A percentile compares a stretch with the other conserved stretches of the same genome.
Evolutionary conservation across 2,113 vertebrate species (phyloP).

Genomic region (Epinephelus moara): DNA sequence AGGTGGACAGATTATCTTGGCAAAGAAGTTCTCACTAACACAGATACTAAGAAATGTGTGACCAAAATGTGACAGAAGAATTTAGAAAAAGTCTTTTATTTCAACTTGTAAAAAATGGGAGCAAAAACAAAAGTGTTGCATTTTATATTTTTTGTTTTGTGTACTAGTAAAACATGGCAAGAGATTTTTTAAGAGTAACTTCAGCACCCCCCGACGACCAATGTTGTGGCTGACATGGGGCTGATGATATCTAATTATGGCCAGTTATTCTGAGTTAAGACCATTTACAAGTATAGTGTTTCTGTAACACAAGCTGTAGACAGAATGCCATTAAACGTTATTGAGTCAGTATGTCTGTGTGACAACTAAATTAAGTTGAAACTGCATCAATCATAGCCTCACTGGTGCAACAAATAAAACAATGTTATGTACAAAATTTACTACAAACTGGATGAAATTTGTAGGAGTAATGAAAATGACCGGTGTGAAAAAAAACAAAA

Average conservation of each 20-base stretch:
- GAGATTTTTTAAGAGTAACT: too few species aligned
- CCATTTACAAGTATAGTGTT: background rate
- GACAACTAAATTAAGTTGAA: background rate
- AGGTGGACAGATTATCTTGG: too few species aligned
- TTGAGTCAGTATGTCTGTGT: background rate
- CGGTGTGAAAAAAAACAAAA: background rate
- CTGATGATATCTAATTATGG: background rate
- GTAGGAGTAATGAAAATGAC: background rate
- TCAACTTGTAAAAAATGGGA: too few species aligned
- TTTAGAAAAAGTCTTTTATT: too few species aligned
- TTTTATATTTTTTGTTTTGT: too few species aligned
- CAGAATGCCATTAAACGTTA: background rate
- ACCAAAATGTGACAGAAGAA: too few species aligned
- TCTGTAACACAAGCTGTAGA: background rate
- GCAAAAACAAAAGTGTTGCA: too few species aligned
- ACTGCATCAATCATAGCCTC: background rate
- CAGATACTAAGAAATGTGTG: too few species aligned
- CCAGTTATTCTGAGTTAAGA: background rate
- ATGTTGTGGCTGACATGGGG: too few species aligned
- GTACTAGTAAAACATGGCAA: too few species aligned
- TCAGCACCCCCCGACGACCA: too few species aligned
- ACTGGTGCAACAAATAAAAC: background rate
- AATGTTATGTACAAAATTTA: background rate
- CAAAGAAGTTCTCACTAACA: too few species aligned
- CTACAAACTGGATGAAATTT: background rate